Percentiles rank a stretch among this genome's conserved stretches.
Conservation (phyloP, 2,888 invertebrate genomes). For the Pycnomerus fuliginosus region DNA sequence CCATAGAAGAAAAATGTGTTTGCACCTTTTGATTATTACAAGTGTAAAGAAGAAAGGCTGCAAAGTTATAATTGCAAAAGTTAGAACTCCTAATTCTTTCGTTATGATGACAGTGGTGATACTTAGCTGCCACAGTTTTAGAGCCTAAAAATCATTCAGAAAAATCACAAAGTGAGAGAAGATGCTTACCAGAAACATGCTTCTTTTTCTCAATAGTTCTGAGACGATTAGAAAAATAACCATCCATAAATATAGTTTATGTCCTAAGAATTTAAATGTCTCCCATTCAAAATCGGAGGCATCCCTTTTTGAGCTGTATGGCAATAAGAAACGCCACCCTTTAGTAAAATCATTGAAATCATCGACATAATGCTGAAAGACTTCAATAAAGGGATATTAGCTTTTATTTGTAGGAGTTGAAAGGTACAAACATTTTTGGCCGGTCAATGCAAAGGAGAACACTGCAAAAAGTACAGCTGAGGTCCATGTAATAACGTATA, state of each 20-base stretch:
- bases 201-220: constrained; percentile 53
- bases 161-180: constrained; percentile 3
- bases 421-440: constrained; percentile 48
- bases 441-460: constrained; percentile 56
- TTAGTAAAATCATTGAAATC: constrained; percentile 57
- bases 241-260: constrained; percentile 58
- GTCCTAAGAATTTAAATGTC: constrained; percentile 60
- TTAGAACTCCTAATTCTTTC: constrained; percentile 28
- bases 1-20: constrained; percentile 56
- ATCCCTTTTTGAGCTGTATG: constrained; percentile 66
- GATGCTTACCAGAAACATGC: constrained; percentile 15
- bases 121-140: constrained; percentile 59
- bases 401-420: no score
- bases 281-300: constrained; percentile 72
- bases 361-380: constrained; percentile 50
- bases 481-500: constrained; percentile 59
- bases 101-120: constrained; percentile 52
- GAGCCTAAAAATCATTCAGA: constrained; percentile 47
- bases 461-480: constrained; percentile 59
- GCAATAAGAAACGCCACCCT: constrained; percentile 59
- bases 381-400: no score
- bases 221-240: constrained; percentile 58
- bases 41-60: constrained; percentile 61
- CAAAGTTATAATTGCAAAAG: constrained; percentile 33
- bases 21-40: constrained; percentile 53